Evolutionary conservation across 2,113 vertebrate genomes (phyloP).

Genomic region (Sebastes schlegelii): DNA sequence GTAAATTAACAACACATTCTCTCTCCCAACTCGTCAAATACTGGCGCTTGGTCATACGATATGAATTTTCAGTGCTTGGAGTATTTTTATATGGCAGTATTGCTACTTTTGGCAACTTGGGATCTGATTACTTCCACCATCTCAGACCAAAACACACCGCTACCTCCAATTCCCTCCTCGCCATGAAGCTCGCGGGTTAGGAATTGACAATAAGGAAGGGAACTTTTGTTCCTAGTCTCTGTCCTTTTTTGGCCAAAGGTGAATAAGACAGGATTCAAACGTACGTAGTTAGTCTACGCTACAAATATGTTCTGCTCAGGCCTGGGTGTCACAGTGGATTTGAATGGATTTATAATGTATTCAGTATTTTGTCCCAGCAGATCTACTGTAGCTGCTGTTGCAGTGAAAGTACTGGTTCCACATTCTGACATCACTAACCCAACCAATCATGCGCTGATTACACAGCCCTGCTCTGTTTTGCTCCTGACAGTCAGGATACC

Average conservation of each 20-base stretch:
- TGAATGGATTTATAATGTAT: neutral
- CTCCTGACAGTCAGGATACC: neutral
- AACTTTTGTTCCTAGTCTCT: neutral
- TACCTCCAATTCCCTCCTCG: neutral
- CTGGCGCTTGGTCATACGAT: too few species aligned
- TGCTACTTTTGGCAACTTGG: neutral
- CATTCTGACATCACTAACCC: conserved; percentile 20
- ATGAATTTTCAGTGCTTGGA: neutral
- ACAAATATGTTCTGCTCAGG: neutral
- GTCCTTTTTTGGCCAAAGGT: neutral
- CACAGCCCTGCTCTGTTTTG: neutral
- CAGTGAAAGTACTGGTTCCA: conserved; percentile 5
- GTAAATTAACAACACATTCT: neutral
- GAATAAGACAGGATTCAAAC: neutral
- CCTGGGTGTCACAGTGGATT: neutral
- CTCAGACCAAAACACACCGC: neutral
- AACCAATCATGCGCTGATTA: neutral
- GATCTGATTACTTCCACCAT: neutral
- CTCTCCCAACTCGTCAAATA: too few species aligned
- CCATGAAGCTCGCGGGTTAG: neutral
- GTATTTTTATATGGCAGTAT: neutral
- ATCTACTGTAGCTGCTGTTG: neutral
- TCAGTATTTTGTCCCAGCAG: neutral
- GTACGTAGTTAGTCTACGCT: neutral
- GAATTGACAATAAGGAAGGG: too few species aligned